These are phyloP conservation scores for Chondrosia reniformis DNA, from an alignment of 37 sponge, comb jelly and placozoan species.

Conservation along the genomic window DNA sequence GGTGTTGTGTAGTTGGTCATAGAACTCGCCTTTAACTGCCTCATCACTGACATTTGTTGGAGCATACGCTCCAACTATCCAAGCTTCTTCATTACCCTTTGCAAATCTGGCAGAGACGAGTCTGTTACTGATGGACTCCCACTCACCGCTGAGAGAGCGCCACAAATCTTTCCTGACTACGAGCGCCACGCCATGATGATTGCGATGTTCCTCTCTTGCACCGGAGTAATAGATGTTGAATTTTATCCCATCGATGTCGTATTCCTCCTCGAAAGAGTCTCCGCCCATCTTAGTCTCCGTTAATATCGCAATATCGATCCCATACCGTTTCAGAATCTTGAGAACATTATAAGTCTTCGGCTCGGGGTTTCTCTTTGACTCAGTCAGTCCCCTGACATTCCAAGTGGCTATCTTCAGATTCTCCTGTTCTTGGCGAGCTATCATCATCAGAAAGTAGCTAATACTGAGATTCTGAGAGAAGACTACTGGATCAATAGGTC, in stretches of 20 bases:
- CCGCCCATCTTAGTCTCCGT: not conserved
- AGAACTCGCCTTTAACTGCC: not conserved
- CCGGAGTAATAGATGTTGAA: not conserved
- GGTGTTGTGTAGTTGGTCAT: too few species aligned
- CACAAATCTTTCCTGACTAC: not conserved
- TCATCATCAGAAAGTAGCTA: not conserved
- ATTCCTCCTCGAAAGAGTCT: not conserved
- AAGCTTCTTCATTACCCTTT: not conserved
- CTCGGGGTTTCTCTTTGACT: not conserved
- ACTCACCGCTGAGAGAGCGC: not conserved
- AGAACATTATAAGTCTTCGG: not conserved
- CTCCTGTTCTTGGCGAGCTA: not conserved
- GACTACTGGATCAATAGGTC: not conserved
- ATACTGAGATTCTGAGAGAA: not conserved
- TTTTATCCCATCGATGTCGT: not conserved
- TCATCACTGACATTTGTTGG: not conserved
- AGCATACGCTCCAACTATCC: not conserved
- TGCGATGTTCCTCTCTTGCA: not conserved
- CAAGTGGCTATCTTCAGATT: not conserved
- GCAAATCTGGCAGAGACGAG: not conserved
- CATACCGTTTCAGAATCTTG: not conserved
- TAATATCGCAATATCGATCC: not conserved
- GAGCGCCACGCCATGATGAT: not conserved
- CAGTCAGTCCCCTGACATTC: not conserved
- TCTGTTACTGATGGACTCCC: not conserved